phyloP scores from a whole-genome alignment of 2,888 invertebrate species.

The Tanytarsus gracilentus region DNA sequence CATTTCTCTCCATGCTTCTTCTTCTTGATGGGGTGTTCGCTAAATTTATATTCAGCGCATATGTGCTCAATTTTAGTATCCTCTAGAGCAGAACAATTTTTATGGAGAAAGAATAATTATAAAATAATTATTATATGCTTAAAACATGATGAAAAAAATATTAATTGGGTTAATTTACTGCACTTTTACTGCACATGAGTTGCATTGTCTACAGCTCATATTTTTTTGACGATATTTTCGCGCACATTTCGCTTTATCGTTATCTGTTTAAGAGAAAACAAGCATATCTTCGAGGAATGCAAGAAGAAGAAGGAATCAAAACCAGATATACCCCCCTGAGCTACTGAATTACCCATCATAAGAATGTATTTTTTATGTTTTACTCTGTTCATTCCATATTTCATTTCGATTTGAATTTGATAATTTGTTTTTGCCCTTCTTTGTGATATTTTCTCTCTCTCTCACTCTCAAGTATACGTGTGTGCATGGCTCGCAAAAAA shows the following conservation, averaged over 20 bases:
- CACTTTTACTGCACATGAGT: conserved; percentile 25
- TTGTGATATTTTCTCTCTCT: conserved; percentile 27
- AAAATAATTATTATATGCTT: conserved; percentile 28
- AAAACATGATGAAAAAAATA: conserved; percentile 15
- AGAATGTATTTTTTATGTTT: conserved; percentile 26
- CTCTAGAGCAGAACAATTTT: conserved; percentile 28
- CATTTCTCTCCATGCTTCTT: background rate
- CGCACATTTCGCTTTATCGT: too few species aligned
- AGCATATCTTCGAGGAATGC: background rate
- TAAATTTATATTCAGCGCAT: conserved; percentile 18
- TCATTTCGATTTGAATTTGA: conserved; percentile 29
- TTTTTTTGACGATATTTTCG: too few species aligned
- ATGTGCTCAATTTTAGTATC: conserved; percentile 26
- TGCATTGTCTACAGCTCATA: background rate
- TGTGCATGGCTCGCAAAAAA: background rate
- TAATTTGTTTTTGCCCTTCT: conserved; percentile 27
- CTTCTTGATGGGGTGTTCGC: background rate
- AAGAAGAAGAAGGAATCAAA: background rate
- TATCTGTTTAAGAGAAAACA: background rate
- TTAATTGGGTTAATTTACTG: conserved; percentile 28
- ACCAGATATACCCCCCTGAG: conserved; percentile 20
- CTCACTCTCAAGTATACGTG: too few species aligned
- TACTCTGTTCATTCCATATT: conserved; percentile 27
- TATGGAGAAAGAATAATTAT: conserved; percentile 29
- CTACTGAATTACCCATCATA: conserved; percentile 28